Evolutionary conservation across 1,140 invertebrate species (phyloP), one percentile per base, ranked within the genome.

Genomic region (Metopolophium dirhodum): DNA sequence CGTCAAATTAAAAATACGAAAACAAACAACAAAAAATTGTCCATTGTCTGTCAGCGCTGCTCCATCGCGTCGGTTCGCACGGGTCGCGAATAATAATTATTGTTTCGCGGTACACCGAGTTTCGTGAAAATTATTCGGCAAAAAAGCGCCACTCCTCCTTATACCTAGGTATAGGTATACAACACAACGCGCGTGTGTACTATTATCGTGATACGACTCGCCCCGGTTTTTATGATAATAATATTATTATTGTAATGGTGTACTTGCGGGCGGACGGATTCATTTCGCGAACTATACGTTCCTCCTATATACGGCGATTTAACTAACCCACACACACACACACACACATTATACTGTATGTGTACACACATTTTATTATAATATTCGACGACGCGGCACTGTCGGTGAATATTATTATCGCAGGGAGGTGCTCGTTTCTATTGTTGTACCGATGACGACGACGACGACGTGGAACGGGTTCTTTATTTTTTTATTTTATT

Each of bases 371-470:
- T 85, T 83, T 87, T 49, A 87, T 87, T 87, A 18, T 30, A 47
- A 86, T 47, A 47, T 86, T n/a, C 41, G 45, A 86, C 83, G 83
- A 26, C 37, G 37, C 83, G 23, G 37, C 37, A n/a, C 11, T 30
- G 45, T 49, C 45, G 22, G 26, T 86, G 23, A 47, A 47, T 47
- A 47, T 47, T 86, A 47, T 86, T 86, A 86, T 86, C 85, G 85
- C 37, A 86, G 41, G 85, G 85, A 41, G 61, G 61, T 77, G 61
- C 61, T 77, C n/a, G 61, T 77, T 86, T n/a, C 87, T 54, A 89
- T 89, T 89, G 87, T 89, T 54, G 87, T 54, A 54, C 49, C 47
- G n/a, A 35, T 23, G n/a, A 51, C 37, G n/a, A 20, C 18, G 86
- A 54, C 47, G 30, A 22, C 51, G 51, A 11, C 8, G 22, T 9